Conservation (phyloP, 2,113 vertebrate genomes). For the Ornithorhynchus anatinus region DNA sequence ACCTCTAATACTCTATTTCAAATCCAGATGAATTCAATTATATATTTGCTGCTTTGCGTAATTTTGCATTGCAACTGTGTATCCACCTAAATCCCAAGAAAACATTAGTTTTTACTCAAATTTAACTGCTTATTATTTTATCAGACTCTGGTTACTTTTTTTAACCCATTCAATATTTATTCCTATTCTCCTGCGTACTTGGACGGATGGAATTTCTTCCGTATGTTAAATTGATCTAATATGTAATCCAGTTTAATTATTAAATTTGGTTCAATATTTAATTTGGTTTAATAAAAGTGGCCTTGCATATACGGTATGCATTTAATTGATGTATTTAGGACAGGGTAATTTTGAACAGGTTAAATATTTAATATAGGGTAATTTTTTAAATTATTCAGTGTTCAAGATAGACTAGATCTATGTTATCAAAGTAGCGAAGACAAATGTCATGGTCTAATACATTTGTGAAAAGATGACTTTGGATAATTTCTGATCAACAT, state of each 20-base stretch:
- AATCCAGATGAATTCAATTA: too few species aligned
- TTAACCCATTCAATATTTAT: constrained; percentile 67
- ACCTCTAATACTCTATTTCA: too few species aligned
- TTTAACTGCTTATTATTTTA: constrained; percentile 5
- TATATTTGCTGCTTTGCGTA: too few species aligned
- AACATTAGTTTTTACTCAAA: too few species aligned
- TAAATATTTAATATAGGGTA: constrained; percentile 79
- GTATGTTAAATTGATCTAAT: constrained; percentile 69
- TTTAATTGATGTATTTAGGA: constrained; percentile 75
- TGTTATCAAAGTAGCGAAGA: constrained; percentile 63
- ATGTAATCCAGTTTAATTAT: constrained; percentile 80
- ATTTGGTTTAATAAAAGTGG: constrained; percentile 77
- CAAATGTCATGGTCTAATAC: constrained; percentile 64
- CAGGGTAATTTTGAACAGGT: constrained; percentile 72
- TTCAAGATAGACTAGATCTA: constrained; percentile 69
- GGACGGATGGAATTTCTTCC: constrained; percentile 62
- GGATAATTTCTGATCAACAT: constrained; percentile 58
- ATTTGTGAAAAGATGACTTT: constrained; percentile 54
- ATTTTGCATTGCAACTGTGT: too few species aligned
- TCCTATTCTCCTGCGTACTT: constrained; percentile 42
- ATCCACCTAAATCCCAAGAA: too few species aligned
- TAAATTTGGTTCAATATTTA: constrained; percentile 83
- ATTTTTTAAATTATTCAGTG: constrained; percentile 78
- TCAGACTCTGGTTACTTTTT: constrained; percentile 32
- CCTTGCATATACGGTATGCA: constrained; percentile 68